Evolutionary conservation across 2,797 vertebrate species (phyloP).

Genomic region (Lepus townsendii): DNA sequence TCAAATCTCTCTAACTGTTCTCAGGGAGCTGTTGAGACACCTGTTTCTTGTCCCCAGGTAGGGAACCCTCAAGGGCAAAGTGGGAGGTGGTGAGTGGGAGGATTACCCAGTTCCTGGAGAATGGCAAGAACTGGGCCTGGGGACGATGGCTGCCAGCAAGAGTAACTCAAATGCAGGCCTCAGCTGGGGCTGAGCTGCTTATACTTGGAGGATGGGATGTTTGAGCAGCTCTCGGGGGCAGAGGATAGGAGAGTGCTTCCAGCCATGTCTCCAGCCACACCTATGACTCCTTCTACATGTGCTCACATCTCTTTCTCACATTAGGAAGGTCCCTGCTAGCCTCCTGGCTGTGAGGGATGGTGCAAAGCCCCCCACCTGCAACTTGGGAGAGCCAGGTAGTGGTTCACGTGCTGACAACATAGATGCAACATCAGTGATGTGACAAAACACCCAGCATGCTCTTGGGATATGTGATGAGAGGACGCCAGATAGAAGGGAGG

Average conservation of each 20-base stretch:
- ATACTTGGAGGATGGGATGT: background rate
- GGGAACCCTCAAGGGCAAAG: background rate
- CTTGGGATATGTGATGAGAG: background rate
- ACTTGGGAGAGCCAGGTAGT: background rate
- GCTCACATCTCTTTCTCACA: background rate
- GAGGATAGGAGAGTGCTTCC: background rate
- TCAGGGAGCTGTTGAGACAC: slow-evolving; percentile 26
- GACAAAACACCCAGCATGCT: background rate
- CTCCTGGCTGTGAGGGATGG: background rate
- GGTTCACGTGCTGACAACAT: rapidly evolving
- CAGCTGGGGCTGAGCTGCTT: background rate
- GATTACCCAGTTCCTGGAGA: background rate
- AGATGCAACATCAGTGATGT: background rate
- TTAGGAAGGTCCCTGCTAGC: background rate
- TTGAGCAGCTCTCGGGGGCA: background rate
- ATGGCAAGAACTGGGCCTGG: background rate
- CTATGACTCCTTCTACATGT: background rate
- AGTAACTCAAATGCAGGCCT: background rate
- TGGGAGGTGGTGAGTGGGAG: background rate
- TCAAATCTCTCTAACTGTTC: slow-evolving; percentile 49
- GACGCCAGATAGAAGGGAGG: background rate
- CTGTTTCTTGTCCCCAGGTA: background rate
- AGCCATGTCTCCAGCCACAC: too few relatives aligned
- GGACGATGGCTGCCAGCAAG: background rate
- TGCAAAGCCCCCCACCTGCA: rapidly evolving